Percentiles rank a stretch among this genome's conserved stretches.
phyloP scores from a whole-genome alignment of 2,797 vertebrate species.

The Gymnodraco acuticeps region DNA sequence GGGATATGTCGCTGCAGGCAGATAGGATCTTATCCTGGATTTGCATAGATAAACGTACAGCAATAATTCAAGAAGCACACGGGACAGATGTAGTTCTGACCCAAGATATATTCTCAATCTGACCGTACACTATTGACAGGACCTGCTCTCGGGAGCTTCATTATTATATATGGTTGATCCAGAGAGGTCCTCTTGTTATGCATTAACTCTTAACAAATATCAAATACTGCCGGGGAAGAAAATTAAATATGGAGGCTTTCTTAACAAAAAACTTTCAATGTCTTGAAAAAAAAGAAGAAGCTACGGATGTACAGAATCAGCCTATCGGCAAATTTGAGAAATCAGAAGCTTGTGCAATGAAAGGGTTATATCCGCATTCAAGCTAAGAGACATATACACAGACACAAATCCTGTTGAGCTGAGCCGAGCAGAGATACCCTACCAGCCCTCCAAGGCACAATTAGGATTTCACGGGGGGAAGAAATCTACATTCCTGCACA shows the following conservation, averaged over 20 bases:
- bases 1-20: conserved; percentile 77
- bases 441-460: conserved; percentile 90
- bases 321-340: conserved; percentile 84
- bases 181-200: conserved; percentile 37
- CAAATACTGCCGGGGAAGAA: conserved; percentile 35
- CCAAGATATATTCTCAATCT: conserved; percentile 58
- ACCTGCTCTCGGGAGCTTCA: conserved; percentile 46
- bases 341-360: conserved; percentile 85
- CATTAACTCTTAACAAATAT: conserved; percentile 43
- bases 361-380: conserved; percentile 88
- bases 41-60: conserved; percentile 81
- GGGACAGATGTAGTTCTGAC: conserved; percentile 60
- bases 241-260: conserved; percentile 47
- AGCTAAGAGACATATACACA: conserved; percentile 84
- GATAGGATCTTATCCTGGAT: conserved; percentile 84
- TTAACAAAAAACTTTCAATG: conserved; percentile 71
- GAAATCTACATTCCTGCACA: conserved; percentile 90
- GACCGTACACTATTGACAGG: conserved; percentile 57
- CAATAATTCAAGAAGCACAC: conserved; percentile 70
- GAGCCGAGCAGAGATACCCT: conserved; percentile 87
- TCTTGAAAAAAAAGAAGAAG: conserved; percentile 73
- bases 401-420: conserved; percentile 90
- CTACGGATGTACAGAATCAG: conserved; percentile 80
- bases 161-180: conserved; percentile 49
- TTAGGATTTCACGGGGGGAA: conserved; percentile 90